phyloP scores from a whole-genome alignment of 2,888 invertebrate genomes.

The Nysson spinosus region DNA sequence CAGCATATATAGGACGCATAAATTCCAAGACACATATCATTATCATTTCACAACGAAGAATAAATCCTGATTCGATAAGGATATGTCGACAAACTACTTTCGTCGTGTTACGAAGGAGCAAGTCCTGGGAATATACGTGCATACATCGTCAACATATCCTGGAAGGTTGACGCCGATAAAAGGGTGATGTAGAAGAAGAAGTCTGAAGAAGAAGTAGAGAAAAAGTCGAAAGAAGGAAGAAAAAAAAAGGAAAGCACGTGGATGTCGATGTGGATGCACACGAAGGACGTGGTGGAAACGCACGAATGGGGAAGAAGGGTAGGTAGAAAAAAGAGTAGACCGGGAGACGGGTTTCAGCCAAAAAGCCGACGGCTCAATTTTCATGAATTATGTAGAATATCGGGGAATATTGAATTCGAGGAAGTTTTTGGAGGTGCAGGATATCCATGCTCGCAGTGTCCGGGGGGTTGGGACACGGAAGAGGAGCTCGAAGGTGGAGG shows the following conservation, averaged over 20 bases:
- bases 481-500: slow-evolving; percentile 24
- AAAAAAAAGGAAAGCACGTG: neutral
- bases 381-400: slow-evolving; percentile 76
- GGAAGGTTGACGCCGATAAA: slow-evolving; percentile 21
- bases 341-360: slow-evolving; percentile 40
- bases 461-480: slow-evolving; percentile 35
- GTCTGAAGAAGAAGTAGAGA: slow-evolving; percentile 3
- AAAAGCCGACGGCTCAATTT: slow-evolving; percentile 74
- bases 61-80: slow-evolving; percentile 11
- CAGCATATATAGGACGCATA: no score
- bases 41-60: neutral
- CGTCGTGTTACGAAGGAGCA: neutral
- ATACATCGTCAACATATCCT: slow-evolving; percentile 8
- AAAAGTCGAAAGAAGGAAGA: neutral
- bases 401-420: slow-evolving; percentile 74
- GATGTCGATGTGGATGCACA: slow-evolving; percentile 4
- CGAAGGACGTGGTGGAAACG: slow-evolving; percentile 3
- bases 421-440: slow-evolving; percentile 76
- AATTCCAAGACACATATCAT: no score
- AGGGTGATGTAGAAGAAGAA: slow-evolving; percentile 6
- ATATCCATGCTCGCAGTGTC: slow-evolving; percentile 76
- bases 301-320: slow-evolving; percentile 6
- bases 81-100: slow-evolving; percentile 22
- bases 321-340: slow-evolving; percentile 9
- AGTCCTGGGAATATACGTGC: slow-evolving; percentile 11